Evolutionary conservation across 2,888 invertebrate species (phyloP), one percentile per base, ranked within the genome.

Genomic region (Aspidapion aeneum): DNA sequence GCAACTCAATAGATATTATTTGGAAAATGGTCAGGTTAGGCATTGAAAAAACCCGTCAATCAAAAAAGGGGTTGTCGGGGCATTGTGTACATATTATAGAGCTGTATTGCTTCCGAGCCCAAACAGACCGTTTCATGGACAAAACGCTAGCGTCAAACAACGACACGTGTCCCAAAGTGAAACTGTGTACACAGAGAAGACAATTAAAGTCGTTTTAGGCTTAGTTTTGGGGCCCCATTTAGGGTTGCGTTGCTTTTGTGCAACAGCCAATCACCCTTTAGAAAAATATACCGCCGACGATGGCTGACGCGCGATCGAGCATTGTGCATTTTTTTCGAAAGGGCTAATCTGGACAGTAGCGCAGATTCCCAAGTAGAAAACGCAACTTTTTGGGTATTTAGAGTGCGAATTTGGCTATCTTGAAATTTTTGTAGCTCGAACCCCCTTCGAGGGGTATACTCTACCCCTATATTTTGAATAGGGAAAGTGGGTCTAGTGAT

Each of bases 191-290:
- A 71, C 71, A 70, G 65, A 57, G 67, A 68, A 35, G 71, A 75
- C 74, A 74, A 75, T 75, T 74, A 74, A 75, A 75, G 75, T 75
- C 74, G 74, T 70, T 74, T 75, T 75, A 74, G 72, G 55, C 60
- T 35, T 35, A 7, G 35, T 12, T 35, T 35, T 35, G 35, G 18
- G n/a, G 3, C n/a, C 52, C 52, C n/a, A 9, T 52, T 52, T 52
- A n/a, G 5, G 18, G n/a, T n/a, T n/a, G 3, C 17, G n/a, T n/a
- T n/a, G 3, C 17, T 52, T 18, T 52, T 52, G 18, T 52, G n/a
- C 18, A 50, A 3, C 21, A 22, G 17, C 21, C 18, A n/a, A n/a
- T 18, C 35, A 21, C 61, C 61, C 61, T 56, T 58, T 55, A 48
- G 57, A 58, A 49, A 16, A 18, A 50, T 35, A 35, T 12, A 18